Evolutionary conservation across 37 sponge, comb jelly and placozoan genomes (phyloP), one percentile per base, ranked within the genome.

Genomic region (Hexactinellida sp.): DNA sequence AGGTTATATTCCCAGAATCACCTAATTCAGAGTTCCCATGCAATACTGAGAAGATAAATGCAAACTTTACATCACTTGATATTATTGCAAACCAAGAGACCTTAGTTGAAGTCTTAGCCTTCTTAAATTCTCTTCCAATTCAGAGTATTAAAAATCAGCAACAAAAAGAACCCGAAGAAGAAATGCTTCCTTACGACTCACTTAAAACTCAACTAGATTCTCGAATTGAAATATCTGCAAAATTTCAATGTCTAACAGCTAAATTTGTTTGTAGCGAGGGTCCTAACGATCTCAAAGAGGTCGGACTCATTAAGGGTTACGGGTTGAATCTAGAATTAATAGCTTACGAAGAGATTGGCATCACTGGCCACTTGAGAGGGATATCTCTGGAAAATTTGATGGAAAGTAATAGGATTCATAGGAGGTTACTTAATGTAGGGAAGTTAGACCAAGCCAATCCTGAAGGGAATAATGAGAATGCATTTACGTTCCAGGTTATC

Each of bases 211-310:
- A 63, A n/a, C 21, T 7, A 25, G 30, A 63, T 63, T 32, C 28
- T 28, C 76, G 25, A 28, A 63, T 1, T 21, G 76, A 63, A n/a
- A 63, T 63, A 28, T 63, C 21, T n/a, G 76, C 76, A 10, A 63
- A 63, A 28, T 63, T 63, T 23, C 21, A 63, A 63, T 63, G 30
- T 63, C 34, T 63, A 63, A 63, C 76, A 21, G 76, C 76, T 63
- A 63, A 63, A n/a, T 63, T 63, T 63, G 76, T 63, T 21, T 63
- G 76, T 23, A 63, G 76, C 13, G 76, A 63, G 30, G 76, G 76
- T 63, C 76, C 76, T n/a, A 63, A 63, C 76, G 76, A 63, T 63
- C 34, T 63, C 5, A 63, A 63, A 63, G 76, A 63, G 30, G 76
- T 63, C 30, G 76, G 28, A 10, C 25, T 63, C 34, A 63, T 63